Percentiles rank a stretch among this genome's conserved stretches.
phyloP scores from a whole-genome alignment of 2,113 vertebrate genomes.

The Abramis brama region DNA sequence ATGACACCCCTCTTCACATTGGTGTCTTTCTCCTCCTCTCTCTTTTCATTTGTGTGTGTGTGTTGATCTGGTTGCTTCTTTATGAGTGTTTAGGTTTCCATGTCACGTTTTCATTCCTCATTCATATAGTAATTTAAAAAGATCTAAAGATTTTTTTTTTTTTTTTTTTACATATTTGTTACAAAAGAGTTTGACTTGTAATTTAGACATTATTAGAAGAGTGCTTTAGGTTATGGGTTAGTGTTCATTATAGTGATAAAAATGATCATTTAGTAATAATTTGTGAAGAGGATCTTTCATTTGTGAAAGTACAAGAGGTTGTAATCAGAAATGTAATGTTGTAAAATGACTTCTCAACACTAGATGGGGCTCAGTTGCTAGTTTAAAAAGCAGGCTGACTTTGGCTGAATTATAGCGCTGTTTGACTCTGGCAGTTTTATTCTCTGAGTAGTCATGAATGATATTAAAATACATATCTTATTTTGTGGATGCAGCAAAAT shows the following conservation, averaged over 20 bases:
- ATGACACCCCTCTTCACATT: constrained; percentile 23
- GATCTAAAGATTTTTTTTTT: background rate
- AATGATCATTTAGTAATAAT: too few species aligned
- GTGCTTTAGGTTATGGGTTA: background rate
- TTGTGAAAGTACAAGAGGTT: background rate
- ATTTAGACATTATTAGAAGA: background rate
- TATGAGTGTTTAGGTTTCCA: background rate
- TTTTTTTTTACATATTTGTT: background rate
- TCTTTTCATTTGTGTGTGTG: constrained; percentile 11
- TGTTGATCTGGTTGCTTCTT: background rate
- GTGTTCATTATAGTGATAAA: background rate
- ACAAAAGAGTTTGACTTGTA: background rate
- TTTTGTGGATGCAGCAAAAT: background rate
- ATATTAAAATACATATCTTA: background rate
- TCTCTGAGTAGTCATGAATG: background rate
- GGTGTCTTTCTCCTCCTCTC: background rate
- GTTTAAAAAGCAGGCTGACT: background rate
- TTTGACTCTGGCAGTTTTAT: background rate
- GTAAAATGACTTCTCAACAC: constrained; percentile 46
- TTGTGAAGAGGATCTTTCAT: too few species aligned
- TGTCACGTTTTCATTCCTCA: background rate
- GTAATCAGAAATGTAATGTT: constrained; percentile 20
- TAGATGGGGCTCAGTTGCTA: constrained; percentile 55
- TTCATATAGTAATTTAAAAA: background rate
- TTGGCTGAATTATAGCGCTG: background rate